Evolutionary conservation across 2,888 invertebrate genomes (phyloP).

Genomic region (Stegana nigrithorax): DNA sequence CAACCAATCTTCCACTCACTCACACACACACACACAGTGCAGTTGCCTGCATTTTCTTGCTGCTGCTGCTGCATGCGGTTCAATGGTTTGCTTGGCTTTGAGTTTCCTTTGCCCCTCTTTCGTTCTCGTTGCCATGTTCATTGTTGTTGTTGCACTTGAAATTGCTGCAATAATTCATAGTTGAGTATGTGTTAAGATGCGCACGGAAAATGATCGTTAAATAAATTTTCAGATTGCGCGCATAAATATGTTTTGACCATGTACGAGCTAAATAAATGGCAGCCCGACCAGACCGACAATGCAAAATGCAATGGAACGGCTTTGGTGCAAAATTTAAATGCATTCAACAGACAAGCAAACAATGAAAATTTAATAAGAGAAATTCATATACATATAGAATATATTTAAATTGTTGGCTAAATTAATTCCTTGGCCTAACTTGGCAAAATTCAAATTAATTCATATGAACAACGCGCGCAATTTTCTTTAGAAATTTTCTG

Average conservation of each 20-base stretch:
- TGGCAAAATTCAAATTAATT: not conserved
- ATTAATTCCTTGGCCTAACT: too few relatives aligned
- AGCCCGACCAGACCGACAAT: not conserved
- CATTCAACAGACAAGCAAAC: not conserved
- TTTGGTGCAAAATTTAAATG: too few relatives aligned
- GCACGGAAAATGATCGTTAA: conserved; percentile 38
- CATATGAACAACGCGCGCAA: not conserved
- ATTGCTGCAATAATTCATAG: conserved; percentile 42
- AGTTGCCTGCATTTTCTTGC: too few relatives aligned
- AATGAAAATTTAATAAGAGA: too few relatives aligned
- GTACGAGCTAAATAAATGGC: not conserved
- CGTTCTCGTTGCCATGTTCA: conserved; percentile 6
- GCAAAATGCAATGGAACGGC: not conserved
- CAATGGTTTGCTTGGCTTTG: too few relatives aligned
- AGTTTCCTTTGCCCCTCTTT: too few relatives aligned
- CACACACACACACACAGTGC: too few relatives aligned
- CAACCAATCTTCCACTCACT: too few relatives aligned
- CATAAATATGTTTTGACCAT: conserved; percentile 32
- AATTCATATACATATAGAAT: too few relatives aligned
- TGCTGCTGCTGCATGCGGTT: too few relatives aligned
- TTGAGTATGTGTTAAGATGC: conserved; percentile 50
- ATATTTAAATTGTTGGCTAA: too few relatives aligned
- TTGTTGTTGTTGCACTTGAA: conserved; percentile 35
- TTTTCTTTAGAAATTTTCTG: conserved; percentile 8
- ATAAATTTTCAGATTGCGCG: conserved; percentile 41